Evolutionary conservation across 2,797 vertebrate species (phyloP).

Genomic region (Apogon hyalosoma): DNA sequence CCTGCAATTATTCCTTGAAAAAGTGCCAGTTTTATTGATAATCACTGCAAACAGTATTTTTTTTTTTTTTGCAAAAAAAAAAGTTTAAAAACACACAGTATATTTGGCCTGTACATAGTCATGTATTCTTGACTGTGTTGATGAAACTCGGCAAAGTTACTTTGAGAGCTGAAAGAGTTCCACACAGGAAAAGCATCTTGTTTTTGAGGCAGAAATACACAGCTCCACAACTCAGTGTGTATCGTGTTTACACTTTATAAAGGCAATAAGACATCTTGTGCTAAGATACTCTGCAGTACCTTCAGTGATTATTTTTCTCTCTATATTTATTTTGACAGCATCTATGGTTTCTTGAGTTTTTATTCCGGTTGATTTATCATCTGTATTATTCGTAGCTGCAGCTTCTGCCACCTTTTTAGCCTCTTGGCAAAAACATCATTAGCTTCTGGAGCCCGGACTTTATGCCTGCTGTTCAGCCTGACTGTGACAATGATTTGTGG

Average conservation of each 20-base stretch:
- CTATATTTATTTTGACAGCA: slow-evolving; percentile 2
- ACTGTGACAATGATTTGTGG: neutral
- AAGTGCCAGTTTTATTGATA: neutral
- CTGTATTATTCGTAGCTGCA: slow-evolving; percentile 11
- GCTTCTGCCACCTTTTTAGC: slow-evolving; percentile 10
- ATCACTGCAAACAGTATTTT: neutral
- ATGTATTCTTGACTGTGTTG: neutral
- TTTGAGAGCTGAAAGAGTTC: slow-evolving; percentile 14
- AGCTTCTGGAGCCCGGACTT: slow-evolving; percentile 11
- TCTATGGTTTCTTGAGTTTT: slow-evolving; percentile 19
- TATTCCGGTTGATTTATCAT: slow-evolving; percentile 29
- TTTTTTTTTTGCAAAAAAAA: too few species aligned
- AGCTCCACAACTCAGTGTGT: neutral
- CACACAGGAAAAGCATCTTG: slow-evolving; percentile 2
- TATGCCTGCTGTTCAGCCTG: slow-evolving; percentile 1
- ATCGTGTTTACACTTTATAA: slow-evolving; percentile 30
- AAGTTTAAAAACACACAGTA: too few species aligned
- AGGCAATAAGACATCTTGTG: slow-evolving; percentile 13
- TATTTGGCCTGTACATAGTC: neutral
- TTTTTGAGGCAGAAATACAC: slow-evolving; percentile 16
- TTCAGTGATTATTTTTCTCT: slow-evolving; percentile 33
- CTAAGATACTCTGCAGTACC: slow-evolving; percentile 15
- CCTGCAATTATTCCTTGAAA: too few species aligned
- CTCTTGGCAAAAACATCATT: slow-evolving; percentile 5
- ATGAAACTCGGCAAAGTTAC: slow-evolving; percentile 22